phyloP scores from a whole-genome alignment of 2,797 vertebrate species.

The Hydrolagus colliei region DNA sequence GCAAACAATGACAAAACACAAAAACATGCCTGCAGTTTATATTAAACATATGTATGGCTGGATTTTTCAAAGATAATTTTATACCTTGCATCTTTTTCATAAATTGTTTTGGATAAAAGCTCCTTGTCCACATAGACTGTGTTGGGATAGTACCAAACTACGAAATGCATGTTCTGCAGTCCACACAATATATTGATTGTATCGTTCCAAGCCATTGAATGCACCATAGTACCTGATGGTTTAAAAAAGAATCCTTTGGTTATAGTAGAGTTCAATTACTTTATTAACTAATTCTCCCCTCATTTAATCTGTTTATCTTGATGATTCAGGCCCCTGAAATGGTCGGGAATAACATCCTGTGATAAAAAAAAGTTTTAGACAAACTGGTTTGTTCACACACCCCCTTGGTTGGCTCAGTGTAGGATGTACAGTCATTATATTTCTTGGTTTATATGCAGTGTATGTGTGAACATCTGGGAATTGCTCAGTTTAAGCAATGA shows the following conservation, averaged over 20 bases:
- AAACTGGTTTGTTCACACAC: too few relatives aligned
- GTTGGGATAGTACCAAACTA: conserved; percentile 86
- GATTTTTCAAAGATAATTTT: not conserved
- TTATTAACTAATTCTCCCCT: not conserved
- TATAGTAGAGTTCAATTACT: not conserved
- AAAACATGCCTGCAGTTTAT: too few relatives aligned
- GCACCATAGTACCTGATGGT: conserved; percentile 78
- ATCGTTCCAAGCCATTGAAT: conserved; percentile 87
- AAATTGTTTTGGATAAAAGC: conserved; percentile 76
- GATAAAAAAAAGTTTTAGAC: too few relatives aligned
- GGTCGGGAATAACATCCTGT: not conserved
- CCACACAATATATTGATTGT: conserved; percentile 82
- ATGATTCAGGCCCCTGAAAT: not conserved
- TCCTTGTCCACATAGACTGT: conserved; percentile 83
- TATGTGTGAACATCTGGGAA: not conserved
- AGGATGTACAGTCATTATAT: not conserved
- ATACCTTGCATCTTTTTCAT: conserved; percentile 80
- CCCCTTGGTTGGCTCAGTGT: too few relatives aligned
- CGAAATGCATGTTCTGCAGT: conserved; percentile 76
- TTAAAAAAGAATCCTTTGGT: conserved; percentile 16
- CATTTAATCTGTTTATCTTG: not conserved
- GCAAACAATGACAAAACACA: too few relatives aligned
- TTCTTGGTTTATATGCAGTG: not conserved
- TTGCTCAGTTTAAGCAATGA: not conserved
- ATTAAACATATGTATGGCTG: not conserved